Base-by-base conservation (phyloP, 2,888 invertebrate species). In the Octonoba sinensis region DNA sequence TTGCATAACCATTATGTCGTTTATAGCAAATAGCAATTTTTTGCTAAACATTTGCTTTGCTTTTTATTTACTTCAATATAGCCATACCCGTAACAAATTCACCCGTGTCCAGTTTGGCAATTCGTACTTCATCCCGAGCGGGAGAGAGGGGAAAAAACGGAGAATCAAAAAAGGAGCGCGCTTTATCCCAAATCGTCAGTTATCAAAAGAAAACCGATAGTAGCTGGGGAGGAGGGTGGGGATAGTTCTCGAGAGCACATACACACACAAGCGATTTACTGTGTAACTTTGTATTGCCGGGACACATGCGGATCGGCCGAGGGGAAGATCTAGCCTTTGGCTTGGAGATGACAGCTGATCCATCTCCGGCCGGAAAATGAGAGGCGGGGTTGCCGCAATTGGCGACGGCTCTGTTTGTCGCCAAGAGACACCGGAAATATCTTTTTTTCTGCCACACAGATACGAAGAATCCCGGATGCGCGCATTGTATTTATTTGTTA, bases 301-400 rank as follows among this genome's bases (percentile, higher is more conserved):
- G 74, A 82, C 65, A 69, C 70, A 71, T 57, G 54, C 56, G 65
- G 57, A n/a, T 22, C 22, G 67, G 57, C n/a, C 49, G 47, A 46
- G 60, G 56, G 47, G 57, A 74, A 74, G 67, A 74, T 76, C 82
- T 76, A 82, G 82, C 75, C 76, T 71, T 76, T 82, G 82, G 76
- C 71, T 67, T 72, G 64, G 76, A 76, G 72, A 72, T 82, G 82
- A 82, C 82, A 82, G 82, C 76, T 72, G 82, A 82, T 82, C 82
- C 62, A 82, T 82, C 82, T 82, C 76, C 36, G 44, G 67, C 49
- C 71, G 72, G 57, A 75, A 82, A 82, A 81, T 70, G 67, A 73
- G 56, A 56, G 18, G 16, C 56, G 16, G 46, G 75, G 75, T 59
- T 70, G 74, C 79, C 62, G 74, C 20, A 69, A 67, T 81, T 73